Evolutionary conservation across 2,113 vertebrate species (phyloP).

Genomic region (Quiscalus mexicanus): DNA sequence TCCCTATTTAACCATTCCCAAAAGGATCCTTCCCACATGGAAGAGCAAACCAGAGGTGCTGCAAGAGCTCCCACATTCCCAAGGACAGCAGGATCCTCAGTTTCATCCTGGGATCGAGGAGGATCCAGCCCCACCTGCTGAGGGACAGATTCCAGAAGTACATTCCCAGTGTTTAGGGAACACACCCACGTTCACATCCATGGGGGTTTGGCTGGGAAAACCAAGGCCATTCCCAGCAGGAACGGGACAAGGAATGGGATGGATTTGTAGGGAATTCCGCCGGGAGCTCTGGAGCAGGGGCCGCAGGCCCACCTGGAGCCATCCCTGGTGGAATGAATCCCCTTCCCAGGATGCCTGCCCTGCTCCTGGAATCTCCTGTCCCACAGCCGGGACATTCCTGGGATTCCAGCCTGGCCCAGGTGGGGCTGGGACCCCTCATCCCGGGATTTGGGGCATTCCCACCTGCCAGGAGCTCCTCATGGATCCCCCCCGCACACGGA

Average conservation of each 20-base stretch:
- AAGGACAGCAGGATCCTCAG: background rate
- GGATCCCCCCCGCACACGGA: background rate
- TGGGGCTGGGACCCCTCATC: background rate
- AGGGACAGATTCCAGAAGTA: background rate
- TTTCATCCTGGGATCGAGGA: background rate
- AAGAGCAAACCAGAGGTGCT: background rate
- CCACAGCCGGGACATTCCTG: no score
- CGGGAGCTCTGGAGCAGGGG: background rate
- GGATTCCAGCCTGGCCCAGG: background rate
- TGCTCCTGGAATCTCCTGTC: background rate
- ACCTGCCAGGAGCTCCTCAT: background rate
- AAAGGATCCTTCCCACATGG: no score
- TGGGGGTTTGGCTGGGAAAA: background rate
- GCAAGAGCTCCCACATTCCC: background rate
- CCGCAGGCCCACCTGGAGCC: background rate
- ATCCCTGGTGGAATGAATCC: no score
- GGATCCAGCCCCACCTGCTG: background rate
- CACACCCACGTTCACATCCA: fast-evolving
- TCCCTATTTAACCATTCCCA: no score
- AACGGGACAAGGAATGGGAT: background rate
- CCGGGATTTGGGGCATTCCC: background rate
- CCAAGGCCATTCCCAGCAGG: background rate
- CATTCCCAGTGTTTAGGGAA: background rate
- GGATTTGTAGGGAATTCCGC: background rate
- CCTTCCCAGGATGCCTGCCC: background rate